Conservation (phyloP, 2,888 invertebrate species). For the Acleris laterana region DNA sequence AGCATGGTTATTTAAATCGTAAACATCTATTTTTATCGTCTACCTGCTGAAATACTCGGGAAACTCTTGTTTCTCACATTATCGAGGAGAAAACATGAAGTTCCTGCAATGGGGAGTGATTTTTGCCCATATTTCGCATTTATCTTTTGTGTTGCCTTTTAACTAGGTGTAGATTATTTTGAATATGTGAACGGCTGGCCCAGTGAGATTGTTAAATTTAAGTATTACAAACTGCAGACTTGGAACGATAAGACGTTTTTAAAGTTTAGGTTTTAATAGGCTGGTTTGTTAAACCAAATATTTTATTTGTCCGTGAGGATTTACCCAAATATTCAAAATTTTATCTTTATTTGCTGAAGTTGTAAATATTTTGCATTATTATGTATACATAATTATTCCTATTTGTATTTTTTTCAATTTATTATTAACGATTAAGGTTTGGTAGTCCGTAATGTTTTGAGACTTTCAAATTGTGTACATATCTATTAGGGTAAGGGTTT, state of each 20-base stretch:
- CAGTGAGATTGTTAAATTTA: conserved; percentile 66
- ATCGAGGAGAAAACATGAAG: conserved; percentile 48
- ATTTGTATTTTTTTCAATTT: conserved; percentile 71
- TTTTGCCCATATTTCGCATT: conserved; percentile 33
- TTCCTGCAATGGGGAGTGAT: conserved; percentile 35
- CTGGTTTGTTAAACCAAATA: conserved; percentile 1
- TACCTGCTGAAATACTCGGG: conserved; percentile 36
- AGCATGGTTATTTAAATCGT: conserved; percentile 39
- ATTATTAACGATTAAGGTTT: conserved; percentile 75
- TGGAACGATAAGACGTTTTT: conserved; percentile 9
- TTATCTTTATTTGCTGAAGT: conserved; percentile 67
- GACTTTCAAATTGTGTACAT: conserved; percentile 82
- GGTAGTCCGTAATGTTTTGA: conserved; percentile 71
- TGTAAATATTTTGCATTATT: conserved; percentile 79
- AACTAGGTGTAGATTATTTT: conserved; percentile 58
- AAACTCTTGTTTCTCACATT: conserved; percentile 50
- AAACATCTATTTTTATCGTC: conserved; percentile 37
- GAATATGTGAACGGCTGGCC: conserved; percentile 60
- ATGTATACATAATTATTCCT: conserved; percentile 31
- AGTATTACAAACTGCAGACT: conserved; percentile 26
- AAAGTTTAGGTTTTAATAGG: conserved; percentile 8
- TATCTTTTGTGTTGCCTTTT: conserved; percentile 37
- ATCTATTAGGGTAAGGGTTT: conserved; percentile 78
- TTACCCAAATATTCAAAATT: conserved; percentile 36
- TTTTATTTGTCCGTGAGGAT: conserved; percentile 18